These are phyloP conservation scores for Bacillus rossius DNA, from an alignment of 1,140 invertebrate genomes.

Conservation along the genomic window DNA sequence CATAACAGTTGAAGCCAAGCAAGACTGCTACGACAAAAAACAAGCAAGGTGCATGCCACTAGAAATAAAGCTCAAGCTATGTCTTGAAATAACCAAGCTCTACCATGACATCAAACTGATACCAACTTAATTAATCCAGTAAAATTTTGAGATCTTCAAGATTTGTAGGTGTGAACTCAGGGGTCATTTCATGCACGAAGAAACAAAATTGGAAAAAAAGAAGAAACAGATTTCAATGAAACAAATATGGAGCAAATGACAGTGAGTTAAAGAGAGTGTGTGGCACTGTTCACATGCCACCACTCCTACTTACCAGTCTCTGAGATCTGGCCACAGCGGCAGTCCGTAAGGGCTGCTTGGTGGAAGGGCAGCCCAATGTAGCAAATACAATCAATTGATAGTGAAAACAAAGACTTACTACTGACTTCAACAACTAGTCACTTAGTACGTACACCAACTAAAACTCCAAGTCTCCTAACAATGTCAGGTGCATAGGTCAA, in stretches of 20 bases:
- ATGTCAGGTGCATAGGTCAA: slow-evolving; percentile 1
- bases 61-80: neutral
- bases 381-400: slow-evolving; percentile 22
- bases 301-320: slow-evolving; percentile 22
- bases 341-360: slow-evolving; percentile 25
- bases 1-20: neutral
- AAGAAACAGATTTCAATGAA: neutral
- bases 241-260: neutral
- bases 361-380: slow-evolving; percentile 25
- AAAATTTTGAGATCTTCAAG: neutral
- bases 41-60: neutral
- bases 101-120: no score
- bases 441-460: neutral
- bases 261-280: neutral
- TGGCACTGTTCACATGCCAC: neutral
- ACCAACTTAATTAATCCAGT: neutral
- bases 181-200: neutral
- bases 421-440: slow-evolving; percentile 1
- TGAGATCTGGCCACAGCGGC: slow-evolving; percentile 23
- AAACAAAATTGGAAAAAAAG: neutral
- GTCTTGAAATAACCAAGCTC: no score
- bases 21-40: neutral
- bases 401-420: slow-evolving; percentile 5
- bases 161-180: neutral
- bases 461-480: neutral